Percentiles rank a stretch among this genome's conserved stretches.
These are phyloP conservation scores for Discoglossus pictus DNA, from an alignment of 2,797 vertebrate genomes.

Conservation along the genomic window DNA sequence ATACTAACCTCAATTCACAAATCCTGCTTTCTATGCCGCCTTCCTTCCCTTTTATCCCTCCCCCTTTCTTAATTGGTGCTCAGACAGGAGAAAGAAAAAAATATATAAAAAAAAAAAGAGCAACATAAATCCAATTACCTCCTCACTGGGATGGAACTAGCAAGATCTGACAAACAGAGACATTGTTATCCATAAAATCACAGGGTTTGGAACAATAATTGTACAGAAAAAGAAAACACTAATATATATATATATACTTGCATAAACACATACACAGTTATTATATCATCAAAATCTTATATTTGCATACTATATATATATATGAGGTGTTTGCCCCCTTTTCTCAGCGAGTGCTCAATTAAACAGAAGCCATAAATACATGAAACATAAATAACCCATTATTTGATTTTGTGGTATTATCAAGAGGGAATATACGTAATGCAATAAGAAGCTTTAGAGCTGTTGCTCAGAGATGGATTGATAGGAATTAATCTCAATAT, in stretches of 20 bases:
- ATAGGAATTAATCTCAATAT: no score
- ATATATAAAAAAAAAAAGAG: constrained; percentile 16
- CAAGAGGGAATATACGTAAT: not conserved
- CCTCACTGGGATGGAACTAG: constrained; percentile 19
- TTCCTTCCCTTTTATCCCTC: constrained; percentile 10
- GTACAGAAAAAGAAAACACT: not conserved
- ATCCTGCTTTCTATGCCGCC: constrained; percentile 2
- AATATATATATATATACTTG: no score
- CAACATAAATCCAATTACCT: constrained; percentile 43
- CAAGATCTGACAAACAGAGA: constrained; percentile 25
- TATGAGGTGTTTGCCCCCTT: no score
- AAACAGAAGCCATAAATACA: no score
- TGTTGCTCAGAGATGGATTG: not conserved
- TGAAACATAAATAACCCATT: not conserved
- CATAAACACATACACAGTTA: no score
- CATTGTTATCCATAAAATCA: not conserved
- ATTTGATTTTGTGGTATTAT: not conserved
- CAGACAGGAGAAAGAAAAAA: constrained; percentile 25
- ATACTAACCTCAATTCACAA: not conserved
- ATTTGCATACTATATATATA: no score
- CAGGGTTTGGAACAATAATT: no score
- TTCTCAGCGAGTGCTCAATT: no score
- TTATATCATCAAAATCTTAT: no score
- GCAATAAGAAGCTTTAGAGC: constrained; percentile 2
- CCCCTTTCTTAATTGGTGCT: constrained; percentile 41